Evolutionary conservation across 2,797 vertebrate genomes (phyloP).

Genomic region (Myoxocephalus aenaeus): DNA sequence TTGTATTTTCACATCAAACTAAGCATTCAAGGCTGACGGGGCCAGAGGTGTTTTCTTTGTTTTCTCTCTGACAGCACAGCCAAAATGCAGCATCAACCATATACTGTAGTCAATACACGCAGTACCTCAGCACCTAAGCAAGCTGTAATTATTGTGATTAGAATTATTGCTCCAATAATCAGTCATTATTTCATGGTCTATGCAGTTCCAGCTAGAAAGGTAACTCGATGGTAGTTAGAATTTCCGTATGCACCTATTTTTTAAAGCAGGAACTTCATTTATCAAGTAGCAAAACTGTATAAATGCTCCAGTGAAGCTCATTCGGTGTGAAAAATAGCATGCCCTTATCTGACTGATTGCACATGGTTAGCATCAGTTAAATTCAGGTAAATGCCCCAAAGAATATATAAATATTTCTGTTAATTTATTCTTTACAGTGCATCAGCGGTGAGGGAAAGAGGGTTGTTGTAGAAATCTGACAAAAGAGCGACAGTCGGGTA

Average conservation of each 20-base stretch:
- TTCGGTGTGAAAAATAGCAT: background rate
- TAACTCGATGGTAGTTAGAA: background rate
- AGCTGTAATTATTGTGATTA: constrained; percentile 30
- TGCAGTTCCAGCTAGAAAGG: background rate
- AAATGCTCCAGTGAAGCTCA: constrained; percentile 2
- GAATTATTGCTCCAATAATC: constrained; percentile 18
- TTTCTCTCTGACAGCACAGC: background rate
- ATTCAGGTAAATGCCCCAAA: background rate
- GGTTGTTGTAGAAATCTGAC: background rate
- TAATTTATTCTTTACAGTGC: background rate
- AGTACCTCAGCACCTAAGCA: constrained; percentile 1
- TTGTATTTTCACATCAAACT: background rate
- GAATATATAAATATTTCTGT: background rate
- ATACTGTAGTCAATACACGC: constrained; percentile 2
- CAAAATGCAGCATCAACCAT: background rate
- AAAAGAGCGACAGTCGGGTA: constrained; percentile 6
- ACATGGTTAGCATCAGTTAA: background rate
- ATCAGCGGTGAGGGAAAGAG: background rate
- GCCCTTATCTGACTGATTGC: constrained; percentile 9
- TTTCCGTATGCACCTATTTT: background rate
- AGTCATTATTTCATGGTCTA: constrained; percentile 11
- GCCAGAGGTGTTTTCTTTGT: background rate
- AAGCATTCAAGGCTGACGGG: background rate
- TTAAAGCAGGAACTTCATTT: background rate
- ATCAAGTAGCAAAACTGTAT: constrained; percentile 20